These are phyloP conservation scores for Tribolium madens DNA, from an alignment of 1,140 invertebrate species.

Conservation along the genomic window DNA sequence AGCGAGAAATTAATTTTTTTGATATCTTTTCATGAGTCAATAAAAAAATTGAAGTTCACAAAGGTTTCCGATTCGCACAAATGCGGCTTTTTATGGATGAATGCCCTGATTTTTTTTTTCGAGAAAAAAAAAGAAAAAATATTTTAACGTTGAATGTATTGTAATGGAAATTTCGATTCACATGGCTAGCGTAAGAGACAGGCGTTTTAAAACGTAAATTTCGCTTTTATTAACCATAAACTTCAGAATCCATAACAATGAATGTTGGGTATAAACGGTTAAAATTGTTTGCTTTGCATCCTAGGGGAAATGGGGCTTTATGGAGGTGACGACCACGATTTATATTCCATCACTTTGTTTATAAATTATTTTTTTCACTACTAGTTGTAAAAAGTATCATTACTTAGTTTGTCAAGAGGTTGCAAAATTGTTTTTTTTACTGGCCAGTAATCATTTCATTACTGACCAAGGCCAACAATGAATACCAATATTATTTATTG, in stretches of 20 bases:
- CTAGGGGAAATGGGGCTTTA: neutral
- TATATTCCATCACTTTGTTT: no score
- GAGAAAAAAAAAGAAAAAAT: no score
- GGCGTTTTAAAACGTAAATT: slow-evolving; percentile 41
- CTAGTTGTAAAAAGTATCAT: no score
- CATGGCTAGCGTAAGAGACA: slow-evolving; percentile 1
- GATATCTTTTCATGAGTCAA: neutral
- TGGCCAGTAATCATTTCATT: no score
- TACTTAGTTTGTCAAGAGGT: no score
- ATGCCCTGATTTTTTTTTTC: neutral
- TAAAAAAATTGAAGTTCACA: neutral
- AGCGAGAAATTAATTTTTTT: neutral
- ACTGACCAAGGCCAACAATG: no score
- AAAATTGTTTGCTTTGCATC: slow-evolving; percentile 42
- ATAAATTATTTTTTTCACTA: no score
- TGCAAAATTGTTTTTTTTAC: no score
- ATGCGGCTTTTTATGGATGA: neutral
- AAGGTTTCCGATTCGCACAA: slow-evolving; percentile 2
- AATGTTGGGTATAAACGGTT: slow-evolving; percentile 41
- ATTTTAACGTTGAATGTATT: neutral
- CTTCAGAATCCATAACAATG: slow-evolving; percentile 44
- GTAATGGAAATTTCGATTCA: slow-evolving; percentile 29
- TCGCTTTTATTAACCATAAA: slow-evolving; percentile 42
- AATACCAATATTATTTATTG: no score
- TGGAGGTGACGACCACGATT: neutral